Evolutionary conservation across 2,888 invertebrate species (phyloP), one percentile per base, ranked within the genome.

Genomic region (Odontocerum albicorne): DNA sequence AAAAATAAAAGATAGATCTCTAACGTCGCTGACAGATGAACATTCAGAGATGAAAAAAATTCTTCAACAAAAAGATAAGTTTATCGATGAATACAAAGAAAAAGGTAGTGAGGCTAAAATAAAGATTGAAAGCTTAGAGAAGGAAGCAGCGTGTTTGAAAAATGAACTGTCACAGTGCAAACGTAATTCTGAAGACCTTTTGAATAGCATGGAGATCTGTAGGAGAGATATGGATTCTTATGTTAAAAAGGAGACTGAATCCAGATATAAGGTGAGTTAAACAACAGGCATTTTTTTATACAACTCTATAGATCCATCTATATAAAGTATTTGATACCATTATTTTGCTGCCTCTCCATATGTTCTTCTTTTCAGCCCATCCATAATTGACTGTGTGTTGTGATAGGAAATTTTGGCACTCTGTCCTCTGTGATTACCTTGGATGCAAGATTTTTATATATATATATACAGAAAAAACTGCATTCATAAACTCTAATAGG

Each of bases 11-110:
- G 77, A 80, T 57, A 70, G 72, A 31, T 62, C 64, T 44, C 62
- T 77, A 1, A 67, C 65, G 33, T 68, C 66, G 57, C 68, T 78
- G 12, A 74, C 80, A 63, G 73, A 74, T 55, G 80, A 84, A 62
- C 70, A 83, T 44, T 55, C 66, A 2, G 64, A 68, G 2, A 69
- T 75, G 22, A 76, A 77, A 66, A 73, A 75, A 62, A 69, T 73
- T 62, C 68, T 68, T 33, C 71, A 70, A 62, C 67, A 67, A 35
- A 54, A 69, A 19, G 70, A 74, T 57, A 63, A 64, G 1, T 70
- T 69, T 64, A 36, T 73, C 12, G 32, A 19, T 32, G 35, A 55
- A 12, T 46, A 20, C 8, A 49, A 40, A 12, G 43, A 35, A 15
- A 52, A 46, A 46, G 39, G 40, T 22, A 49, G 44, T 20, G 52